These are phyloP conservation scores for Poeciliopsis turneri DNA, from an alignment of 2,797 vertebrate genomes.

Conservation along the genomic window DNA sequence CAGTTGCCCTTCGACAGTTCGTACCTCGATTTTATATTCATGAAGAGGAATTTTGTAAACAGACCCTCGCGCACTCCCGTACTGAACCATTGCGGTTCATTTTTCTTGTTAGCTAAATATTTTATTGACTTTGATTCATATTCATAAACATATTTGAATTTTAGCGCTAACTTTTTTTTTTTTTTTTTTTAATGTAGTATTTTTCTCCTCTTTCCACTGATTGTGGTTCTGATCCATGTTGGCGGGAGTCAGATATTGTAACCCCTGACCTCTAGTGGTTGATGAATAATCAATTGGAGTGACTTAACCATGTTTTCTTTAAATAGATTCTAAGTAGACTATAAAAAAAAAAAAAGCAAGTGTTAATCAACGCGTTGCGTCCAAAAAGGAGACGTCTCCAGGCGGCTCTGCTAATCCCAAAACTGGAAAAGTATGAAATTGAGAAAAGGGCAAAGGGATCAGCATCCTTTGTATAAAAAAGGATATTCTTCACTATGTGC, in stretches of 20 bases:
- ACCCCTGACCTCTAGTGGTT: not conserved
- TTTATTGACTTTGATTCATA: not conserved
- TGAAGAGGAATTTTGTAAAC: not conserved
- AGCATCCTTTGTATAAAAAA: not conserved
- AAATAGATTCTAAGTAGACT: not conserved
- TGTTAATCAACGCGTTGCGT: not conserved
- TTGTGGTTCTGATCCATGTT: not conserved
- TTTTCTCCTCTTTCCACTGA: not conserved
- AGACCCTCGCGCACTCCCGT: not conserved
- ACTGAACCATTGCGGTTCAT: not conserved
- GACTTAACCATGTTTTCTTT: not conserved
- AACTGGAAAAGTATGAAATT: not conserved
- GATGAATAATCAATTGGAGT: not conserved
- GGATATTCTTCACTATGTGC: not conserved
- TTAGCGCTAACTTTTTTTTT: no score
- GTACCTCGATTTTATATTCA: not conserved
- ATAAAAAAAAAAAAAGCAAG: not conserved
- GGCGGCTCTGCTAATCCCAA: not conserved
- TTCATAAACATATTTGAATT: not conserved
- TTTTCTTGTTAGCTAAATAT: not conserved
- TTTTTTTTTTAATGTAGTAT: not conserved
- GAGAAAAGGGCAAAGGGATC: not conserved
- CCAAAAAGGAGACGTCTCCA: not conserved
- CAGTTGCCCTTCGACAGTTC: not conserved
- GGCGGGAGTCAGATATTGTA: not conserved